These are phyloP conservation scores for Aspidiotus destructor DNA, from an alignment of 2,888 invertebrate genomes.

Conservation along the genomic window DNA sequence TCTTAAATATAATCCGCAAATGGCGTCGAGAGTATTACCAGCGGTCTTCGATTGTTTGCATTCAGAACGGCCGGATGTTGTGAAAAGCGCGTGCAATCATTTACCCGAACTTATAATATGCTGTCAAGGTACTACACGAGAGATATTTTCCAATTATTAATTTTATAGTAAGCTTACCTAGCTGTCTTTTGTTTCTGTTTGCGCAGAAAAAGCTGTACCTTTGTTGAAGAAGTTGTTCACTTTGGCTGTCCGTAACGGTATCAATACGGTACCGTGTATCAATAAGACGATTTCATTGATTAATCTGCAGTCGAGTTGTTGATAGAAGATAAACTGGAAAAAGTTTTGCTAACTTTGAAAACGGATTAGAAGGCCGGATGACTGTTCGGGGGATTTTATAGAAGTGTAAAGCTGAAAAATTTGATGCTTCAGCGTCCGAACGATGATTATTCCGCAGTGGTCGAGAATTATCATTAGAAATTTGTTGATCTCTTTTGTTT, in stretches of 20 bases:
- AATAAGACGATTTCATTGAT: conserved; percentile 69
- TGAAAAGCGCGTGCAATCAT: conserved; percentile 66
- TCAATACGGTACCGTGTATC: conserved; percentile 65
- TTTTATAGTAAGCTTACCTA: conserved; percentile 5
- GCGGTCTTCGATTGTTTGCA: conserved; percentile 73
- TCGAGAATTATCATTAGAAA: too few species aligned
- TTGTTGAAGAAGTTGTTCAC: conserved; percentile 72
- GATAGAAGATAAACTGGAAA: conserved; percentile 36
- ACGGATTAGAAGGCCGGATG: too few species aligned
- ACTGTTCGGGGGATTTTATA: too few species aligned
- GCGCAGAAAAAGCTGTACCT: conserved; percentile 64
- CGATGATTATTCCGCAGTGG: too few species aligned
- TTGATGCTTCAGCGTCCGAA: too few species aligned
- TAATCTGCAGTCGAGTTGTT: conserved; percentile 74
- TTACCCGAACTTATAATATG: conserved; percentile 73
- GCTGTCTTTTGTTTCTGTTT: conserved; percentile 35
- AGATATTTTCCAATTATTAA: not conserved
- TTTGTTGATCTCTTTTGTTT: too few species aligned
- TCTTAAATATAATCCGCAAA: conserved; percentile 56
- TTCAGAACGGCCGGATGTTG: conserved; percentile 66
- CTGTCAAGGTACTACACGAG: conserved; percentile 51
- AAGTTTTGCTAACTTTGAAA: not conserved
- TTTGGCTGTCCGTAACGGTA: conserved; percentile 66
- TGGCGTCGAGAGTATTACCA: conserved; percentile 51
- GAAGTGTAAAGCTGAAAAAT: too few species aligned